These are phyloP conservation scores for Kryptolebias ocellatus DNA, from an alignment of 2,797 vertebrate species.

Conservation along the genomic window DNA sequence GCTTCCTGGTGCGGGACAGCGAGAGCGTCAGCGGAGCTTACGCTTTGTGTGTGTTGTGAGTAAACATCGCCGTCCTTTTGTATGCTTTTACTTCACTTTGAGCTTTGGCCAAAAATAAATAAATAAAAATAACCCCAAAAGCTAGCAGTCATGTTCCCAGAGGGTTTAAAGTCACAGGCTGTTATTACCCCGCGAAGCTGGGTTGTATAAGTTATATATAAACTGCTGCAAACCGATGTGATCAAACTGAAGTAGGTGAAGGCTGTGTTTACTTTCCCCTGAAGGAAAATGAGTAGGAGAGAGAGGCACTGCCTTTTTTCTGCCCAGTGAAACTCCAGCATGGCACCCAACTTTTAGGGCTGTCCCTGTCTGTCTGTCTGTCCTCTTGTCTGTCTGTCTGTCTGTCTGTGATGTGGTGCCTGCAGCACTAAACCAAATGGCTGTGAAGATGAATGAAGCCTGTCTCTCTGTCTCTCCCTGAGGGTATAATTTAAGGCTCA, in stretches of 20 bases:
- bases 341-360: constrained; percentile 29
- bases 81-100: neutral
- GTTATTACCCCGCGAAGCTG: constrained; percentile 10
- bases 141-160: neutral
- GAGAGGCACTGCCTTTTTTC: constrained; percentile 38
- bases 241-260: constrained; percentile 9
- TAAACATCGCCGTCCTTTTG: constrained; percentile 43
- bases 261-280: constrained; percentile 53
- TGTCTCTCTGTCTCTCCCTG: neutral
- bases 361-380: constrained; percentile 38
- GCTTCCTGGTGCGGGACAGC: constrained; percentile 96
- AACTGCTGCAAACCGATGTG: constrained; percentile 16
- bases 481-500: constrained; percentile 36
- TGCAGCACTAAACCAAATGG: constrained; percentile 39
- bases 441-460: constrained; percentile 38
- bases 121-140: too few species aligned
- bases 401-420: constrained; percentile 61
- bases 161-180: neutral
- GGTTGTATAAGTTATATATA: neutral
- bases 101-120: neutral
- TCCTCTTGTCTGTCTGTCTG: neutral
- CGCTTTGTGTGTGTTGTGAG: constrained; percentile 94
- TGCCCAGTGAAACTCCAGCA: constrained; percentile 46
- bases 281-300: constrained; percentile 36
- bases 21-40: constrained; percentile 94